These are phyloP conservation scores for Taenioides sp. DNA, from an alignment of 2,797 vertebrate species.

Conservation along the genomic window DNA sequence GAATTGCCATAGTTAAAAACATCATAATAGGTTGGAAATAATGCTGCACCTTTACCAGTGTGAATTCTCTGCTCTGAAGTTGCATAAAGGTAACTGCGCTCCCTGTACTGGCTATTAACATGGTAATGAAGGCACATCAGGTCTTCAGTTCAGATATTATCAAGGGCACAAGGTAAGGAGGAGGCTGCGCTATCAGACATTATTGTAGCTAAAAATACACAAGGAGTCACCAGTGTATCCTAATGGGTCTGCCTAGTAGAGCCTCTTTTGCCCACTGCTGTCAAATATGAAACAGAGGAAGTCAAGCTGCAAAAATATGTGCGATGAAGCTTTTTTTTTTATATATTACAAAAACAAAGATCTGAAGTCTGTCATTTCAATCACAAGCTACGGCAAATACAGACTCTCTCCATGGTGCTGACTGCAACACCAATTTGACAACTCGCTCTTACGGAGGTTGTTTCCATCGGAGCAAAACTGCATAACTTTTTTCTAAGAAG, in stretches of 20 bases:
- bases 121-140: conserved; percentile 43
- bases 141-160: conserved; percentile 51
- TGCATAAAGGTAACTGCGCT: conserved; percentile 9
- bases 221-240: conserved; percentile 26
- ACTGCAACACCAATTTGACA: conserved; percentile 43
- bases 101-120: conserved; percentile 38
- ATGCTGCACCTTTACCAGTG: not conserved
- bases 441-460: conserved; percentile 13
- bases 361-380: conserved; percentile 19
- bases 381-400: conserved; percentile 29
- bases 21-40: not conserved
- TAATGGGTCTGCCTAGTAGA: conserved; percentile 6
- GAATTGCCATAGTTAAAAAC: not conserved
- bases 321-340: not conserved
- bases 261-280: conserved; percentile 5
- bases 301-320: not conserved
- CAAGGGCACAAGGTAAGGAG: conserved; percentile 44
- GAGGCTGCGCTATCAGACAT: conserved; percentile 27
- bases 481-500: not conserved
- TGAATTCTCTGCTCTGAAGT: conserved; percentile 2
- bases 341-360: not conserved
- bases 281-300: conserved; percentile 4
- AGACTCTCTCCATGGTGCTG: conserved; percentile 78
- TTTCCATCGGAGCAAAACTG: not conserved
- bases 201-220: conserved; percentile 56